Evolutionary conservation across 2,113 vertebrate genomes (phyloP).

Genomic region (Bettongia penicillata): DNA sequence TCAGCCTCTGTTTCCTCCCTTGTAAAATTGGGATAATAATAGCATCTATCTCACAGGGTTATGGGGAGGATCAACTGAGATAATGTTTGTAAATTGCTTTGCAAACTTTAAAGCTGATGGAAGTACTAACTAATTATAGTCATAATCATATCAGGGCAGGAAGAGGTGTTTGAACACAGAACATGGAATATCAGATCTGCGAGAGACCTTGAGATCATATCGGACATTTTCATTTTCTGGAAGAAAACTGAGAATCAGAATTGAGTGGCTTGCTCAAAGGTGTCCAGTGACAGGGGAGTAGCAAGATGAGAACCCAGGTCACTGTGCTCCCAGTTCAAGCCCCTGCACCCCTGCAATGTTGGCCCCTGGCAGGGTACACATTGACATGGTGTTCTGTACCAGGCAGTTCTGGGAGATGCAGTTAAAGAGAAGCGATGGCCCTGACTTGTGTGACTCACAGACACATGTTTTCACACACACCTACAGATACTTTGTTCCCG

Average conservation of each 20-base stretch:
- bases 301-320: neutral
- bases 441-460: neutral
- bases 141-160: neutral
- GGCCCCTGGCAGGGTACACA: neutral
- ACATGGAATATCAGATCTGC: neutral
- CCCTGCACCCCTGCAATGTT: neutral
- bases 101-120: neutral
- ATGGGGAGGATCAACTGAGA: neutral
- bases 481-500: neutral
- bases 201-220: neutral
- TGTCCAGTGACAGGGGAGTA: neutral
- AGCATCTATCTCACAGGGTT: neutral
- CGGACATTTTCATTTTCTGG: neutral
- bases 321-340: neutral
- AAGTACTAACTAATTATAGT: too few species aligned
- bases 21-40: neutral
- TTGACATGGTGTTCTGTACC: neutral
- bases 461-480: neutral
- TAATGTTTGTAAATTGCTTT: neutral
- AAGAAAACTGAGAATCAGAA: neutral
- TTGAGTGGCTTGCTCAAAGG: neutral
- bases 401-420: constrained; percentile 5
- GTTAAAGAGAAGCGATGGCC: neutral
- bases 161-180: neutral
- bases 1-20: neutral